Base-by-base conservation (phyloP, 2,113 vertebrate species). In the Theristicus caerulescens region DNA sequence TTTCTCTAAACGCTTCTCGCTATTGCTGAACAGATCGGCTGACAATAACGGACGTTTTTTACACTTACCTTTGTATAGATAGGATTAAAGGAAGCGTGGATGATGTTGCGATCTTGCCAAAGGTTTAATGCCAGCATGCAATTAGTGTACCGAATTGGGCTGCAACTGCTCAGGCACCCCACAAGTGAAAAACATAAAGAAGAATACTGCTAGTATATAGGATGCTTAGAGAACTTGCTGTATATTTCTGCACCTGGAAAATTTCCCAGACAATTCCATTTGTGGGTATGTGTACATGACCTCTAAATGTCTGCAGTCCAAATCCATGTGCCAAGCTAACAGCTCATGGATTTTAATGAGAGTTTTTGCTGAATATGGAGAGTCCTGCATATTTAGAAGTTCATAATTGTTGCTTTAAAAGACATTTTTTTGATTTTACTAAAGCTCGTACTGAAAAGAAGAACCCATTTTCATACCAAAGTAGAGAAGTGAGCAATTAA, bases 121-220 rank as follows among this genome's bases (percentile, higher is more conserved):
- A 61, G 52, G 46, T 54, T 82, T 73, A 54, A 47, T 7, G n/a
- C 22, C 32, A 57, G 61, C 14, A 0, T 51, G 40, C 38, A 36
- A 8, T 78, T 20, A 61, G 25, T 9, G 38, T 16, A 4, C 21
- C 17, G 25, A 65, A 42, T 16, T 38, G 52, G 55, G 49, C 59
- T 86, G 64, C 12, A 32, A 22, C 51, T 40, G 25, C 36, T 49
- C 29, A 46, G 49, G 44, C 2, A 1, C 42, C 38, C n/a, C 22
- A 10, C 12, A 22, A 46, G 21, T 64, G 34, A n/a, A 81, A 76
- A 44, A 64, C 4, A 2, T 8, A 3, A 44, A 44, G n/a, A 24
- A n/a, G 58, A 70, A 3, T 18, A 22, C 19, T 72, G 58, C 32
- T 47, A 2, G 6, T 1, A 0, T 36, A 0, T 27, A 31, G 61